Percentiles rank a stretch among this genome's conserved stretches.
These are phyloP conservation scores for Syritta pipiens DNA, from an alignment of 2,888 invertebrate species.

Conservation along the genomic window DNA sequence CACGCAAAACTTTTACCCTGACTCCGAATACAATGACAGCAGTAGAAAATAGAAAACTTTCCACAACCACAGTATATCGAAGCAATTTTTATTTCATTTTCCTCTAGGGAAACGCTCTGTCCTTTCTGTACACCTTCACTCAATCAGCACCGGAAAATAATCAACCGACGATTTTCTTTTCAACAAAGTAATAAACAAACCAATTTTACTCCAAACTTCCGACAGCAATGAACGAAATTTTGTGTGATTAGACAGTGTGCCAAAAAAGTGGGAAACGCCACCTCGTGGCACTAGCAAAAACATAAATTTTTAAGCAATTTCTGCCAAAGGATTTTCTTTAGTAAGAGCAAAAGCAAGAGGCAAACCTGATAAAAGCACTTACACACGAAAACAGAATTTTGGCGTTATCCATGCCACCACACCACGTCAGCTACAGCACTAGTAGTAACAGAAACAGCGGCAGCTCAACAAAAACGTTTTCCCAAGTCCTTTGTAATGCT, in stretches of 20 bases:
- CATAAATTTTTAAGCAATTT: conserved; percentile 48
- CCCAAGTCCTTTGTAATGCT: conserved; percentile 59
- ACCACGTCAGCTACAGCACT: background rate
- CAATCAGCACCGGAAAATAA: conserved; percentile 68
- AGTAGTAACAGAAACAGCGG: background rate
- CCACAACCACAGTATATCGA: too few species aligned
- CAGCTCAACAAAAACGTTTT: conserved; percentile 45
- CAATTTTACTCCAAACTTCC: conserved; percentile 58
- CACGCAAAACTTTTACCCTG: too few species aligned
- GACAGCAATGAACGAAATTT: too few species aligned
- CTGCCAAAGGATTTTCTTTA: conserved; percentile 39
- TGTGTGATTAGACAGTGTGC: conserved; percentile 62
- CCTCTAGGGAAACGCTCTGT: too few species aligned
- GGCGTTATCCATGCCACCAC: conserved; percentile 19
- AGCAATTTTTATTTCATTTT: too few species aligned
- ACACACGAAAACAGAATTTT: conserved; percentile 45
- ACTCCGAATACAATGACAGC: too few species aligned
- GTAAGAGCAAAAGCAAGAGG: conserved; percentile 1
- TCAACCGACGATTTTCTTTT: conserved; percentile 67
- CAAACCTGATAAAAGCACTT: conserved; percentile 56
- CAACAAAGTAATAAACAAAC: conserved; percentile 68
- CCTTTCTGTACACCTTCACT: conserved; percentile 43
- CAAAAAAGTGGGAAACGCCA: conserved; percentile 13
- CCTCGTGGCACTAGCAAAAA: conserved; percentile 37
- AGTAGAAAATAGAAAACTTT: too few species aligned